Percentiles rank a stretch among this genome's conserved stretches.
phyloP scores from a whole-genome alignment of 2,888 invertebrate species.

The Ypsolopha scabrella region DNA sequence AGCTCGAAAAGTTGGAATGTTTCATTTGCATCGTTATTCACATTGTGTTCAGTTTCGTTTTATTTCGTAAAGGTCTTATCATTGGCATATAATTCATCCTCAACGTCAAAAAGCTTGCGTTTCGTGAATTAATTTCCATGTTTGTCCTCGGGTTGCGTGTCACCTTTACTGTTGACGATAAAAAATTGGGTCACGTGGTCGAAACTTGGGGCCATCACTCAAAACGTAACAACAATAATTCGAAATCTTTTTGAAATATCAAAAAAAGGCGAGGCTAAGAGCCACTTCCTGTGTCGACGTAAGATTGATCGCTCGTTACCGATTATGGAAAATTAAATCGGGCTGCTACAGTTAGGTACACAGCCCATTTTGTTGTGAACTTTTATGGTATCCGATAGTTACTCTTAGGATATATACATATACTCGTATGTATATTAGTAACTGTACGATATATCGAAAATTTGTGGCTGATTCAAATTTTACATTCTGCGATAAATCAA shows the following conservation, averaged over 20 bases:
- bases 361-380: too few species aligned
- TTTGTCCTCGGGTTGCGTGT: neutral
- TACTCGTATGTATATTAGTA: too few species aligned
- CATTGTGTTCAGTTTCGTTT: too few species aligned
- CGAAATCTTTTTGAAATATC: constrained; percentile 6
- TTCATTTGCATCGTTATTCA: too few species aligned
- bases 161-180: neutral
- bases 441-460: too few species aligned
- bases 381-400: neutral
- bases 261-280: constrained; percentile 34
- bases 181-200: neutral
- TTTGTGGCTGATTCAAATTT: too few species aligned
- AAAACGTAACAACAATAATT: constrained; percentile 1
- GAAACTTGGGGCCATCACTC: constrained; percentile 4
- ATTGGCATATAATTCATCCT: constrained; percentile 1
- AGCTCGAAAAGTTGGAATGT: too few species aligned
- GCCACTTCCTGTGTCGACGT: constrained; percentile 54
- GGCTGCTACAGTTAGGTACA: neutral
- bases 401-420: neutral
- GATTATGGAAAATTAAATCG: constrained; percentile 57
- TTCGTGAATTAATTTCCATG: constrained; percentile 1
- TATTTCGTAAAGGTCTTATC: constrained; percentile 13
- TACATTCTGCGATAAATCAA: too few species aligned
- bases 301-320: constrained; percentile 57
- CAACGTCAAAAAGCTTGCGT: constrained; percentile 1